These are phyloP conservation scores for Lerista edwardsae DNA, from an alignment of 2,797 vertebrate genomes.

Conservation along the genomic window DNA sequence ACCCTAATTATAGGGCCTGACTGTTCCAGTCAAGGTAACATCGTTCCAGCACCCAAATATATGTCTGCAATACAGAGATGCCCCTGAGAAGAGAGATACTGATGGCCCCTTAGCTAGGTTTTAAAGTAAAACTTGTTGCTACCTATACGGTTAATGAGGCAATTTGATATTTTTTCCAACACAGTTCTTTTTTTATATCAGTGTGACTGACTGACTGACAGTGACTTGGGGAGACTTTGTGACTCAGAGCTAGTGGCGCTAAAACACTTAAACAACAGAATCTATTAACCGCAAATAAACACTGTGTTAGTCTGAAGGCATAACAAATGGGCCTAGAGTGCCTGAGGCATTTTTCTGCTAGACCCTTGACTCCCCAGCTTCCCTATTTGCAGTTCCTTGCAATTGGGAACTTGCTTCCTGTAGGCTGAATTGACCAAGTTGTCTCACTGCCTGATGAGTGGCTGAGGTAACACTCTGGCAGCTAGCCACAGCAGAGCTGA, in stretches of 20 bases:
- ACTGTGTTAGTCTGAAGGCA: background rate
- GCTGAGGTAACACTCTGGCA: background rate
- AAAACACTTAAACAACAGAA: conserved; percentile 4
- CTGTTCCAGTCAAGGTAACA: background rate
- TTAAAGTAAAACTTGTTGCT: background rate
- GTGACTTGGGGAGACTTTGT: background rate
- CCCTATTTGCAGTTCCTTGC: background rate
- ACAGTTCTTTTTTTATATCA: background rate
- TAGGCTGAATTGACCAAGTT: background rate
- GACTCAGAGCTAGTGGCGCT: background rate
- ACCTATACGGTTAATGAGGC: background rate
- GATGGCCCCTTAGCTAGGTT: background rate
- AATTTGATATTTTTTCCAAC: conserved; percentile 5
- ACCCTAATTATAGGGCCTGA: too few species aligned
- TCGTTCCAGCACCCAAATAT: background rate
- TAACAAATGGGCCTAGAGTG: background rate
- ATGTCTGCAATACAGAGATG: background rate
- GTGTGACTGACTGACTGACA: background rate
- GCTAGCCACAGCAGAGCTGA: background rate
- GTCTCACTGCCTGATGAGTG: background rate
- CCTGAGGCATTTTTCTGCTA: conserved; percentile 17
- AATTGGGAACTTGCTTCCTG: conserved; percentile 3
- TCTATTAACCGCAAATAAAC: conserved; percentile 22
- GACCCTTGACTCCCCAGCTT: background rate
- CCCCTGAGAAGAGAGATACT: background rate